Conservation (phyloP, 1,140 invertebrate species). For the Drosophila littoralis region DNA sequence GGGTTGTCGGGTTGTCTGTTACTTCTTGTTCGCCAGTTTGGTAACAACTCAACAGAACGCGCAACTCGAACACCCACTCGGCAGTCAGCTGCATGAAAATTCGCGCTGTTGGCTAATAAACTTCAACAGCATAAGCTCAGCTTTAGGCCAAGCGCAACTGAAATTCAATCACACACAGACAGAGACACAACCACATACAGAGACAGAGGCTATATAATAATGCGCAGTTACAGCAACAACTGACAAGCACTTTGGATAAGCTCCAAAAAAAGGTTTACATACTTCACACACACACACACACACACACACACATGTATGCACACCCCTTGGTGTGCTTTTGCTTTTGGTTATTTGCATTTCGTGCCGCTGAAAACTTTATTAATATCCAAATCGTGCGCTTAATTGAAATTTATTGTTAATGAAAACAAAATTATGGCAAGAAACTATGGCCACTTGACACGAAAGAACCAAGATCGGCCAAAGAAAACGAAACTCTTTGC, state of each 20-base stretch:
- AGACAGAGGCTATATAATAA: conserved; percentile 6
- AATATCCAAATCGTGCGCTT: conserved; percentile 78
- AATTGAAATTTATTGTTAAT: conserved; percentile 84
- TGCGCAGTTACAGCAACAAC: conserved; percentile 22
- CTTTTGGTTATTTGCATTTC: conserved; percentile 65
- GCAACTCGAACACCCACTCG: conserved; percentile 55
- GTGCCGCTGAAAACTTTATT: conserved; percentile 77
- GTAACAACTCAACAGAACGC: conserved; percentile 9
- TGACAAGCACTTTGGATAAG: conserved; percentile 12
- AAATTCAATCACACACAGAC: conserved; percentile 15
- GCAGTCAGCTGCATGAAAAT: conserved; percentile 18
- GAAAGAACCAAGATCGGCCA: conserved; percentile 57
- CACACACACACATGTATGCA: conserved; percentile 5
- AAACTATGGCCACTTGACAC: conserved; percentile 66
- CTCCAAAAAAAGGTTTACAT: conserved; percentile 21
- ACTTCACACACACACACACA: conserved; percentile 15
- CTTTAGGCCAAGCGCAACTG: conserved; percentile 21
- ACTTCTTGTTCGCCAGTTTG: conserved; percentile 7
- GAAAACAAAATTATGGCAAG: conserved; percentile 72
- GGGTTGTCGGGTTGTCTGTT: neutral
- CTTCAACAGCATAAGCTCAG: conserved; percentile 41
- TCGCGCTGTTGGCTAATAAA: conserved; percentile 59
- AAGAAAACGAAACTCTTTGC: conserved; percentile 21
- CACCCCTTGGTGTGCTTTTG: conserved; percentile 19
- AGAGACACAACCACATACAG: conserved; percentile 3